phyloP scores from a whole-genome alignment of 2,797 vertebrate species.

The Pteropus rufus region DNA sequence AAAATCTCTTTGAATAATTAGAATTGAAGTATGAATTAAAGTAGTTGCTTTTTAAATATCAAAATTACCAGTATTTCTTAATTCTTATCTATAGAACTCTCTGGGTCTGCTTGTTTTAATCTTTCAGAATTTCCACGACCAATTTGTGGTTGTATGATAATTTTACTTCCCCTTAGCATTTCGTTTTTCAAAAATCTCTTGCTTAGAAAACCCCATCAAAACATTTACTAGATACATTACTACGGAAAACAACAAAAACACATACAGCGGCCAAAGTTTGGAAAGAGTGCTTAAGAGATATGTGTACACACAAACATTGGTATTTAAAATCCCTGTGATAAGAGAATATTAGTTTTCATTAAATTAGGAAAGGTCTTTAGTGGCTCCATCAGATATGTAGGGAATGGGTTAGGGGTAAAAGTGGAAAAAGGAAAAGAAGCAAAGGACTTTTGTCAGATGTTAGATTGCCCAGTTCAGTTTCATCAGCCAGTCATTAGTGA shows the following conservation, averaged over 20 bases:
- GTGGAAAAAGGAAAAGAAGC: background rate
- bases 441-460: background rate
- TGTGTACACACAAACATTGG: background rate
- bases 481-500: background rate
- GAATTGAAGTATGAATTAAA: background rate
- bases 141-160: background rate
- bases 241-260: background rate
- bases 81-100: background rate
- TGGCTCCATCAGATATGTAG: background rate
- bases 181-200: background rate
- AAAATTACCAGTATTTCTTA: background rate
- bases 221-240: background rate
- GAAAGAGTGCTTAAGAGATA: background rate
- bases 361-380: background rate
- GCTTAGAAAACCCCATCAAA: background rate
- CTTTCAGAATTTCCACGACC: background rate
- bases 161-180: background rate
- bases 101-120: background rate
- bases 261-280: background rate
- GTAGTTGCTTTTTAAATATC: background rate
- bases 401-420: background rate
- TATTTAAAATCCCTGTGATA: background rate
- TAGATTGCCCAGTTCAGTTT: background rate
- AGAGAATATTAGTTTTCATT: background rate
- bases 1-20: constrained; percentile 32